These are phyloP conservation scores for Plodia interpunctella DNA, from an alignment of 1,140 invertebrate species.

Conservation along the genomic window DNA sequence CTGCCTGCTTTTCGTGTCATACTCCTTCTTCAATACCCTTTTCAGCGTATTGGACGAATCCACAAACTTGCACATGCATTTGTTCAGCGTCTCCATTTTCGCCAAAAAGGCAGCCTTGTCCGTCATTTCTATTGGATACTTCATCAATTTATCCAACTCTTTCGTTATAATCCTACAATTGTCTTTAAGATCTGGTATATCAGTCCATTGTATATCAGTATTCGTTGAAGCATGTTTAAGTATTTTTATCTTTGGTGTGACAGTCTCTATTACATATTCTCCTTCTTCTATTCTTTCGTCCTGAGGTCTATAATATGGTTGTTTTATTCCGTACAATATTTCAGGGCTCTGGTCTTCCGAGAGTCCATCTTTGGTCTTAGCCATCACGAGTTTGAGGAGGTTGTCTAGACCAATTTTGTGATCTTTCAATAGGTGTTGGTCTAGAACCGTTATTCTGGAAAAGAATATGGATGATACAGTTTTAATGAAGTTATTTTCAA, in stretches of 20 bases:
- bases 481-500: neutral
- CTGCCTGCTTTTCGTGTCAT: slow-evolving; percentile 39
- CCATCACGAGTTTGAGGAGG: slow-evolving; percentile 57
- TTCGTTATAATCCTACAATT: slow-evolving; percentile 35
- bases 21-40: slow-evolving; percentile 49
- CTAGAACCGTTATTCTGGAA: slow-evolving; percentile 61
- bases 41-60: slow-evolving; percentile 59
- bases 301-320: slow-evolving; percentile 49
- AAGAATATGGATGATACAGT: neutral
- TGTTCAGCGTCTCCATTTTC: slow-evolving; percentile 57
- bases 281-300: slow-evolving; percentile 50
- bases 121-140: slow-evolving; percentile 24
- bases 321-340: slow-evolving; percentile 32
- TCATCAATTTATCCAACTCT: slow-evolving; percentile 43
- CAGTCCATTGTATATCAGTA: slow-evolving; percentile 48
- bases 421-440: slow-evolving; percentile 57
- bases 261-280: slow-evolving; percentile 57
- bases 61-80: slow-evolving; percentile 63
- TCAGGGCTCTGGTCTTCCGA: slow-evolving; percentile 24
- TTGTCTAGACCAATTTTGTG: slow-evolving; percentile 62
- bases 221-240: slow-evolving; percentile 49
- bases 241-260: slow-evolving; percentile 54
- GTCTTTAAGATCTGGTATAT: slow-evolving; percentile 40
- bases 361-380: slow-evolving; percentile 57
- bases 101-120: slow-evolving; percentile 37